Base-by-base conservation (phyloP, 2,888 invertebrate genomes). In the Lasioglossum villosulum region DNA sequence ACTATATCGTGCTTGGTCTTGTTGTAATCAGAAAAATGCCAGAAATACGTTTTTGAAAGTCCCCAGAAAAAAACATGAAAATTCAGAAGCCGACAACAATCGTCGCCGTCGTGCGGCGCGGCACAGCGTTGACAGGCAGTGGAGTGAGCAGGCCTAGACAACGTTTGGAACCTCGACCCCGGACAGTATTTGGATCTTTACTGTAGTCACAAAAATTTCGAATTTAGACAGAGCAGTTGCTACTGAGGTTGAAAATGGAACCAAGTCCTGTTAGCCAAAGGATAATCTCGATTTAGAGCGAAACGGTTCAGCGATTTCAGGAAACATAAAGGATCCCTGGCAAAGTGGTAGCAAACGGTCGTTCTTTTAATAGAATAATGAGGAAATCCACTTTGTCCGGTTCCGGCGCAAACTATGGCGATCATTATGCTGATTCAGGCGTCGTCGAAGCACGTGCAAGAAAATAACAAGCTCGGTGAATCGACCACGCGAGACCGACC, bases 401-500 rank as follows among this genome's bases (percentile, higher is more conserved):
- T 42, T 70, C 14, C n/a, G 34, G 23, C 37, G 23, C 12, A 70
- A 14, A 70, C 48, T 74, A 4, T 23, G 45, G 63, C n/a, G 27
- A 63, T 79, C 63, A 16, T 74, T 42, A 59, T 59, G 56, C 42
- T 75, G 56, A n/a, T 70, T 71, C 59, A 78, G 71, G 78, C 68
- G 72, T 78, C 52, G 42, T 19, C 34, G 52, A 66, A 78, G 68
- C 73, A 59, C 39, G 45, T 14, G 78, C 68, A 78, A 78, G 70
- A 73, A 80, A 80, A 80, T 76, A 82, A 79, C 81, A 72, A 82
- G 78, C 76, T 70, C 73, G 42, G 37, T 73, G 78, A 82, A 48
- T 78, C 77, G 80, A 52, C 72, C 63, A 72, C 87, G 80, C 87
- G 77, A 81, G 42, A 88, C 77, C 70, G 37, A 59, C 70, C 77